phyloP scores from a whole-genome alignment of 2,888 invertebrate species.

The Hypena proboscidalis region DNA sequence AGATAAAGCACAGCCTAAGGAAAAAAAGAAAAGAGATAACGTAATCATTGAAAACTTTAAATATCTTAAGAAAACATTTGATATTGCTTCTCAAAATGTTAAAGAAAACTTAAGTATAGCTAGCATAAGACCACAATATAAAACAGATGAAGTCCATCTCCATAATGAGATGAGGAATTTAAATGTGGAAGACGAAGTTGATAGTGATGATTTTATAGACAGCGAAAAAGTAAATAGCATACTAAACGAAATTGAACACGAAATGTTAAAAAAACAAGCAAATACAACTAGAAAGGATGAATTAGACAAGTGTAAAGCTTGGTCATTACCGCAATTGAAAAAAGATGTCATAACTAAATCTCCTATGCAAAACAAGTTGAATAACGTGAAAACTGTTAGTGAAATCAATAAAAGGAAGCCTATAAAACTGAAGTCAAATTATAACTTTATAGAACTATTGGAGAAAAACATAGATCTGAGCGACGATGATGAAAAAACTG shows the following conservation, averaged over 20 bases:
- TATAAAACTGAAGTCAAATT: constrained; percentile 54
- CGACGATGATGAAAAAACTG: constrained; percentile 44
- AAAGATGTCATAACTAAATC: not conserved
- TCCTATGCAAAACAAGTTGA: too few relatives aligned
- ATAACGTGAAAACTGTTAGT: not conserved
- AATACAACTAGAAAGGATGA: too few relatives aligned
- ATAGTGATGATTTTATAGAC: constrained; percentile 49
- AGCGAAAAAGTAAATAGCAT: constrained; percentile 60
- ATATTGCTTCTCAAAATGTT: constrained; percentile 51
- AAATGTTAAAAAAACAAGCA: constrained; percentile 52
- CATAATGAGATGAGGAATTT: constrained; percentile 33
- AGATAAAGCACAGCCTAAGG: constrained; percentile 56
- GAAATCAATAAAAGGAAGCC: constrained; percentile 24
- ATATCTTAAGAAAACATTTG: constrained; percentile 61
- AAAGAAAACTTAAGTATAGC: constrained; percentile 21
- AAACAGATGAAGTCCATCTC: too few relatives aligned
- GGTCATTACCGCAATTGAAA: not conserved
- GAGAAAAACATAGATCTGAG: constrained; percentile 53
- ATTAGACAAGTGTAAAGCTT: too few relatives aligned
- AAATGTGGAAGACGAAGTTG: constrained; percentile 32
- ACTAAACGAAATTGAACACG: constrained; percentile 67
- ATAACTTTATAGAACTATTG: constrained; percentile 59
- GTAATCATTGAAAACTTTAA: constrained; percentile 62
- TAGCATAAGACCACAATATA: too few relatives aligned
- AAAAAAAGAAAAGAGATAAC: constrained; percentile 70